Base-by-base conservation (phyloP, 2,797 vertebrate species). In the Xyrichtys novacula region DNA sequence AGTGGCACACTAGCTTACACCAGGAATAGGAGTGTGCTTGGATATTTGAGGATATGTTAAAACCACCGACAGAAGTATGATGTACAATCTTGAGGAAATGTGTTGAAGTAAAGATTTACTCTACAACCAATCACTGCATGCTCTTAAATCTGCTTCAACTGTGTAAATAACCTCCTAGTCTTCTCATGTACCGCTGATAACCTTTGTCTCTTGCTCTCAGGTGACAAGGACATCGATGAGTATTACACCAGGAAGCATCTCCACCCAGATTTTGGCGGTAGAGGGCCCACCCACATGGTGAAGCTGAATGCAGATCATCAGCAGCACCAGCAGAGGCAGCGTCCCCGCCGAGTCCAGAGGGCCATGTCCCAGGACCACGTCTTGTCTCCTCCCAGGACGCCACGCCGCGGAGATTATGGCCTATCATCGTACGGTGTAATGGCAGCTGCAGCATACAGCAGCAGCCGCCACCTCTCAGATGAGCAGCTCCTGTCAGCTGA, bases 401-500 rank as follows among this genome's bases (percentile, higher is more conserved):
- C 94, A 58, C 96, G 91, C 0, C 86, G 87, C 0, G 81, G 86
- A 7, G 85, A 94, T 26, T 89, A 91, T 7, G 81, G 89, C 47
- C 47, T 94, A 6, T 91, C 89, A 0, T 86, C 90, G 0, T 93
- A 93, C 7, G 87, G 86, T 1, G 82, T 76, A 11, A 88, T 89
- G 71, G 83, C 78, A 0, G 89, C 89, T 0, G 74, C 84, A 0
- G 87, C 89, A 0, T 92, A 88, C 55, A 89, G 81, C 55, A 90
- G 89, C 95, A 96, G 96, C 44, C 94, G 96, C 48, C 96, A 97
- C 76, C 95, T 98, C 17, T 98, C 98, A 0, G 95, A 99, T 0
- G 98, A 99, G 89, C 96, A 96, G 92, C 94, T 98, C 12, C 93
- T 98, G 46, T 98, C 97, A 0, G 95, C 97, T 0, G 97, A 98